A percentile compares a stretch with the other conserved stretches of the same genome.
These are phyloP conservation scores for Mystacornis crossleyi DNA, from an alignment of 2,113 vertebrate genomes.

Conservation along the genomic window DNA sequence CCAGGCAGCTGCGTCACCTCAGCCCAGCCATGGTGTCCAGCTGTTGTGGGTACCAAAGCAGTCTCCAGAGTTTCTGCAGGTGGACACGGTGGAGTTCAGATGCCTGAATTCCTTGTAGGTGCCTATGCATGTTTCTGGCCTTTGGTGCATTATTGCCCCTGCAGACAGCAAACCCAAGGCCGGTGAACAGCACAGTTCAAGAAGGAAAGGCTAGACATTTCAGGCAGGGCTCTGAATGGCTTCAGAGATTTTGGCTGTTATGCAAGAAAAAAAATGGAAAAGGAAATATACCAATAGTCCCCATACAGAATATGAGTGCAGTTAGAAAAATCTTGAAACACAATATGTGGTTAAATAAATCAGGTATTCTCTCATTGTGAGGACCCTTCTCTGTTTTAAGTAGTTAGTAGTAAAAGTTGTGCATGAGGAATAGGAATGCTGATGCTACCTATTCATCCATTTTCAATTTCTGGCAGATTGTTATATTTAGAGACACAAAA, in stretches of 20 bases:
- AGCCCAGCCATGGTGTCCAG: rapidly evolving
- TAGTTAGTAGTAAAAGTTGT: background rate
- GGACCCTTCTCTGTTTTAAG: background rate
- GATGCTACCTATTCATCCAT: background rate
- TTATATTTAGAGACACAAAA: background rate
- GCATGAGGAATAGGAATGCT: background rate
- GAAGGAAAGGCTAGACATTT: background rate
- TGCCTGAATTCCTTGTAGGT: too few relatives aligned
- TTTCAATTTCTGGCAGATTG: background rate
- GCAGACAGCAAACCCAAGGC: background rate
- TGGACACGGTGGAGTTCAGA: rapidly evolving
- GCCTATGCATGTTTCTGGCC: background rate
- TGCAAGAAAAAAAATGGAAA: background rate
- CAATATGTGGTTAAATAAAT: background rate
- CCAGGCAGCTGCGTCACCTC: background rate
- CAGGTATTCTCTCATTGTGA: background rate
- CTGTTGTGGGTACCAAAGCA: background rate
- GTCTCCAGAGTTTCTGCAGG: background rate
- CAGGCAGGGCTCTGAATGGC: background rate
- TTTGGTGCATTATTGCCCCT: background rate
- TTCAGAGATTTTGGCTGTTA: background rate
- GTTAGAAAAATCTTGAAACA: background rate
- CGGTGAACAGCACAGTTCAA: background rate
- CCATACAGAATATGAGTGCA: background rate
- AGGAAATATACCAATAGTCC: background rate